These are phyloP conservation scores for Rhipidura dahli DNA, from an alignment of 2,113 vertebrate genomes.

Conservation along the genomic window DNA sequence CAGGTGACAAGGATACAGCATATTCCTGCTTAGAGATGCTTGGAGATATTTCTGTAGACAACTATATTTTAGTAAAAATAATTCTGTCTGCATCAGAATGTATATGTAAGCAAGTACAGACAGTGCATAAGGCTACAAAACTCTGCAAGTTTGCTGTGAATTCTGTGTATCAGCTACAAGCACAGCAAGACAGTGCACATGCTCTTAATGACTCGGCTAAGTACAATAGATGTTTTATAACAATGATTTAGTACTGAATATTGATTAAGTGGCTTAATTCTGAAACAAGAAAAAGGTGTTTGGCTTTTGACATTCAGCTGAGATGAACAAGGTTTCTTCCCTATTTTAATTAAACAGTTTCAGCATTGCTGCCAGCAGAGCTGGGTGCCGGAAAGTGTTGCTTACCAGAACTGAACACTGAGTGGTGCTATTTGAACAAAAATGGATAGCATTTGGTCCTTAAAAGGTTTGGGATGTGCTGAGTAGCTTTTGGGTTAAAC, in stretches of 20 bases:
- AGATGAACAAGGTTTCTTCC: not conserved
- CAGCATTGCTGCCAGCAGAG: not conserved
- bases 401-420: not conserved
- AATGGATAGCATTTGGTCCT: not conserved
- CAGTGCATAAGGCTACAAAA: not conserved
- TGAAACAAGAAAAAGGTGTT: not conserved
- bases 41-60: not conserved
- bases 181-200: not conserved
- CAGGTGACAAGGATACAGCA: not conserved
- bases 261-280: not conserved
- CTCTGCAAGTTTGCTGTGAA: not conserved
- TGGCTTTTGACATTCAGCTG: not conserved
- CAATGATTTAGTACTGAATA: not conserved
- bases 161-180: not conserved
- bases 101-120: not conserved
- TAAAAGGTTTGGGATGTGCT: not conserved
- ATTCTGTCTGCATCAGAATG: not conserved
- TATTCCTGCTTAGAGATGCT: not conserved
- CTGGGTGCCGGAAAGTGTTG: accelerated
- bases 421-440: conserved; percentile 9
- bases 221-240: not conserved
- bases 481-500: not conserved
- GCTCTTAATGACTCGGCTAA: not conserved
- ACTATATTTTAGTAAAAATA: not conserved
- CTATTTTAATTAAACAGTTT: not conserved